Conservation (phyloP, 2,113 vertebrate species). For the Climacteris rufus region DNA sequence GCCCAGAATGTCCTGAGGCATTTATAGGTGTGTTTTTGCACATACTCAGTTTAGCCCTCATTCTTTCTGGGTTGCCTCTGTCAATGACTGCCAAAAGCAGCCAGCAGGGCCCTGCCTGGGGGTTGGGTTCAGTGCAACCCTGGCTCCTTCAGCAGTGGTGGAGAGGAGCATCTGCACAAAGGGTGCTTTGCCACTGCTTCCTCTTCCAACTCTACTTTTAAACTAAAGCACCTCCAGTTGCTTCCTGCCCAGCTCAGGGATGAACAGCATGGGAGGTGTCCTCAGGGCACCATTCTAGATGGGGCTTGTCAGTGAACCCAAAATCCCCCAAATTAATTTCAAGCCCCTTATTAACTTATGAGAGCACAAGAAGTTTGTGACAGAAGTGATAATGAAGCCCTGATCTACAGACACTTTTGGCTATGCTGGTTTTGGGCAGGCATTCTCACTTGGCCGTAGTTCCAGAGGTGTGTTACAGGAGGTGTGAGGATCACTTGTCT, state of each 20-base stretch:
- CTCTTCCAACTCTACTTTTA: background rate
- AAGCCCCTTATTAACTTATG: background rate
- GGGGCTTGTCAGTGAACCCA: background rate
- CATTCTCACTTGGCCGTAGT: rapidly evolving
- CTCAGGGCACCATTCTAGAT: background rate
- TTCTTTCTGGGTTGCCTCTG: background rate
- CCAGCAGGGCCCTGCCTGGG: background rate
- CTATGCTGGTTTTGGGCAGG: background rate
- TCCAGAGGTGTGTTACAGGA: background rate
- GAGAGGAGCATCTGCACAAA: background rate
- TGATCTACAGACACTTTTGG: background rate
- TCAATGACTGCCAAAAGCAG: background rate
- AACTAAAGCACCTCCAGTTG: background rate
- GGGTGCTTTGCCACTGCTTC: background rate
- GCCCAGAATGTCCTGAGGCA: background rate
- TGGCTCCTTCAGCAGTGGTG: background rate
- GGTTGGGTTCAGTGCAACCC: background rate
- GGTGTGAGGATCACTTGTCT: background rate
- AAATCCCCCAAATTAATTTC: background rate
- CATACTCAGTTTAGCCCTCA: background rate
- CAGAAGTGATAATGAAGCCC: background rate
- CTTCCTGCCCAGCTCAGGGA: background rate
- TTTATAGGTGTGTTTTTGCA: background rate
- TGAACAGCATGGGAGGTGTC: background rate
- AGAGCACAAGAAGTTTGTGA: background rate